A percentile compares a stretch with the other conserved stretches of the same genome.
Evolutionary conservation across 2,797 vertebrate species (phyloP).

Genomic region (Falco cherrug): DNA sequence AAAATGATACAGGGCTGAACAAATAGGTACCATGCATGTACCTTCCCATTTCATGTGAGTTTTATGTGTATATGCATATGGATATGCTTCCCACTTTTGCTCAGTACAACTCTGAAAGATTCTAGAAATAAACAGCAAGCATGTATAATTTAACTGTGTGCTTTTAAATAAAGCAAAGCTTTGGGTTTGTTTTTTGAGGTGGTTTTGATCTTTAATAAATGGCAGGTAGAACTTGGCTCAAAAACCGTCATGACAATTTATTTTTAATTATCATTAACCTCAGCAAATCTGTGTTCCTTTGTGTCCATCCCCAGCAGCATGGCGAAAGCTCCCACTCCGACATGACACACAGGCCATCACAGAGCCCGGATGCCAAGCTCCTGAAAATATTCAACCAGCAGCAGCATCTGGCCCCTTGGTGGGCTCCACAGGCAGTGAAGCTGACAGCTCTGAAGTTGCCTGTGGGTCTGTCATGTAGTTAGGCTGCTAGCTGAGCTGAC

Average conservation of each 20-base stretch:
- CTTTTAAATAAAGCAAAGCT: background rate
- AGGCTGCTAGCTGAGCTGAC: constrained; percentile 35
- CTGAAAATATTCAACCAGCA: background rate
- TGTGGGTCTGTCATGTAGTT: constrained; percentile 22
- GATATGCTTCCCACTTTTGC: background rate
- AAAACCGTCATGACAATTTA: background rate
- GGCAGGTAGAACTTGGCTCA: background rate
- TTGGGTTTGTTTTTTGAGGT: background rate
- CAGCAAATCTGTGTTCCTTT: constrained; percentile 8
- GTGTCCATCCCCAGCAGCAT: background rate
- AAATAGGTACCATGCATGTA: background rate
- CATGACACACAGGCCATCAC: background rate
- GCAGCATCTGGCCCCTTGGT: constrained; percentile 35
- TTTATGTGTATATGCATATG: background rate
- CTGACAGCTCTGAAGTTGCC: constrained; percentile 60
- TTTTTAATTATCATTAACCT: constrained; percentile 31
- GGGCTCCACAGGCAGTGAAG: constrained; percentile 15
- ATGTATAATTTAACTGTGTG: background rate
- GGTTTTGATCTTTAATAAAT: background rate
- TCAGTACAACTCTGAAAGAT: background rate
- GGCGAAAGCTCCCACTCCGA: background rate
- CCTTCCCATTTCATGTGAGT: background rate
- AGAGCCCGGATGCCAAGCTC: background rate
- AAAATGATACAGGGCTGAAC: background rate
- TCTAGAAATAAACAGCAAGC: background rate